phyloP scores from a whole-genome alignment of 2,888 invertebrate genomes.

The Lamellibrachia satsuma region DNA sequence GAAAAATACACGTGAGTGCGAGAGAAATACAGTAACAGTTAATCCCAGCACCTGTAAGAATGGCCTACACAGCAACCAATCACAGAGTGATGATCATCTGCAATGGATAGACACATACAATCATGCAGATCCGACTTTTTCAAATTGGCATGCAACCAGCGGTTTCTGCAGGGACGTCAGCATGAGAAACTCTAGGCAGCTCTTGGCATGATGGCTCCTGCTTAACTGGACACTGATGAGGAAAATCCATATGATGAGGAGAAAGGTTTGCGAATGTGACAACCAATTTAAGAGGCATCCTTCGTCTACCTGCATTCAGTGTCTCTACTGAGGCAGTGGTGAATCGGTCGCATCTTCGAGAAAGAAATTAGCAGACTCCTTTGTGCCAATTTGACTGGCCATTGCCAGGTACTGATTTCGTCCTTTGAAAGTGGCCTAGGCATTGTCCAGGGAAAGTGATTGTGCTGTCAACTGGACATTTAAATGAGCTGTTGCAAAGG shows the following conservation, averaged over 20 bases:
- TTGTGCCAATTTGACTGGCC: not conserved
- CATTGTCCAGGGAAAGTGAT: not conserved
- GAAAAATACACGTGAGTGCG: not conserved
- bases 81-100: not conserved
- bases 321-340: not conserved
- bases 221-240: not conserved
- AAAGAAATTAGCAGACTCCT: not conserved
- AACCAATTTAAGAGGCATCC: not conserved
- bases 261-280: not conserved
- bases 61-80: not conserved
- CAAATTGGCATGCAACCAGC: not conserved
- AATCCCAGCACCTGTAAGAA: not conserved
- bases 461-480: not conserved
- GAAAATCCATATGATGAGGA: constrained; percentile 13
- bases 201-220: not conserved
- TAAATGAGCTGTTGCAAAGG: not conserved
- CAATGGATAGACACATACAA: not conserved
- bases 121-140: not conserved
- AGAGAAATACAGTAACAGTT: not conserved
- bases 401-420: not conserved
- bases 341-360: not conserved
- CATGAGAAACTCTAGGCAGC: not conserved
- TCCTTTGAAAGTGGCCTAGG: not conserved
- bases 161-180: not conserved
- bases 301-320: not conserved